Percentiles rank a stretch among this genome's conserved stretches.
Conservation (phyloP, 2,797 vertebrate species). For the Macroramphosus scolopax region DNA sequence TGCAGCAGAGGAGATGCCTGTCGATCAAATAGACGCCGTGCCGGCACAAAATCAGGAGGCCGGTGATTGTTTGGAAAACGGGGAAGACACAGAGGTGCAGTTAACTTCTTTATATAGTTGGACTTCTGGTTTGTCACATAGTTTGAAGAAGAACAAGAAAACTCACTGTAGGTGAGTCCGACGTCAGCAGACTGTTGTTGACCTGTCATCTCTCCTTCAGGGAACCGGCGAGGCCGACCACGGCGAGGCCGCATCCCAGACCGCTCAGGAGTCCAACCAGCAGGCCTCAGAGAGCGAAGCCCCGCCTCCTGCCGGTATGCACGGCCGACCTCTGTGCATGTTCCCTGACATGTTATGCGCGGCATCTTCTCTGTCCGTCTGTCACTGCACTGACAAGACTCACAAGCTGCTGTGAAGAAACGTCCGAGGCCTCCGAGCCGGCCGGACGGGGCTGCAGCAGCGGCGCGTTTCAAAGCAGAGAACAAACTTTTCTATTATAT, state of each 20-base stretch:
- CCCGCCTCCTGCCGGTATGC: slow-evolving; percentile 49
- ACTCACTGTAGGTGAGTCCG: too few relatives aligned
- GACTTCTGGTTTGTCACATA: too few relatives aligned
- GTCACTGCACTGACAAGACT: slow-evolving; percentile 24
- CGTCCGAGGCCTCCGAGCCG: slow-evolving; percentile 2
- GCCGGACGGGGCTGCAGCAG: too few relatives aligned
- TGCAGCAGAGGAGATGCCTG: slow-evolving; percentile 16
- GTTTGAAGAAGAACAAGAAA: too few relatives aligned
- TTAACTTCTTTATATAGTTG: too few relatives aligned
- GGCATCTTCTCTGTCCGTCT: slow-evolving; percentile 25
- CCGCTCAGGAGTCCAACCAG: slow-evolving; percentile 26
- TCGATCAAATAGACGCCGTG: slow-evolving; percentile 17
- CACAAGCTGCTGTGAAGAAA: slow-evolving; percentile 34
- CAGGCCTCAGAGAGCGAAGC: slow-evolving; percentile 22
- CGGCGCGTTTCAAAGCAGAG: too few relatives aligned
- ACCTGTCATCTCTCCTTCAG: slow-evolving; percentile 31
- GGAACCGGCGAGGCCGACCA: not conserved
- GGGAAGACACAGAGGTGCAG: too few relatives aligned
- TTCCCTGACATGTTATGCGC: slow-evolving; percentile 16
- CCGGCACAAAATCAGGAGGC: too few relatives aligned
- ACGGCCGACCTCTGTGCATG: slow-evolving; percentile 19
- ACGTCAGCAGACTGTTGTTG: slow-evolving; percentile 11
- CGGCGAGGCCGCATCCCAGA: slow-evolving; percentile 1
- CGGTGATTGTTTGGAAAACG: too few relatives aligned
- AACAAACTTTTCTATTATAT: too few relatives aligned